Percentiles rank a stretch among this genome's conserved stretches.
These are phyloP conservation scores for Alligator sinensis DNA, from an alignment of 2,113 vertebrate species.

Conservation along the genomic window DNA sequence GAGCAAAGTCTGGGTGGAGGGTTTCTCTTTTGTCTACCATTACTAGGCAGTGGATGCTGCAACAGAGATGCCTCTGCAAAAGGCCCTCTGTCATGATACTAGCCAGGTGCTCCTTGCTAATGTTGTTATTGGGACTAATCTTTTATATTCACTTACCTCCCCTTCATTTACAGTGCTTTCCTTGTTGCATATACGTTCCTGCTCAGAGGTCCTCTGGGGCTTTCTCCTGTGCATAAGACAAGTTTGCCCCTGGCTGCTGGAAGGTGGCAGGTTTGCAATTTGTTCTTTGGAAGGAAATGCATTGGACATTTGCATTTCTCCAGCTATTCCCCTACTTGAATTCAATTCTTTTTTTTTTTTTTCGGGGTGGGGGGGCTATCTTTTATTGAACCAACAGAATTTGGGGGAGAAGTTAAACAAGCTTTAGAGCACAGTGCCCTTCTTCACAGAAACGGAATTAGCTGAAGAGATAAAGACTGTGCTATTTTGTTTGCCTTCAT, in stretches of 20 bases:
- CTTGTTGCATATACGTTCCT: neutral
- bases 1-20: neutral
- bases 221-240: neutral
- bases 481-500: neutral
- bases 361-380: no score
- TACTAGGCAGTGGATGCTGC: no score
- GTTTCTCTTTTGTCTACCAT: no score
- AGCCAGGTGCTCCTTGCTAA: neutral
- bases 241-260: neutral
- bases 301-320: neutral
- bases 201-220: neutral
- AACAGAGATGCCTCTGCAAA: neutral
- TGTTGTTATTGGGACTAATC: fast-evolving
- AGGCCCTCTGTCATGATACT: neutral
- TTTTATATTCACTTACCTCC: neutral
- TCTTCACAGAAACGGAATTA: no score
- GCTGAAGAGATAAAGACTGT: neutral
- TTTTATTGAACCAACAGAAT: no score
- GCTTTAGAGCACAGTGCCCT: no score
- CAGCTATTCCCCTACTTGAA: neutral
- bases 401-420: no score
- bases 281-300: neutral
- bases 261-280: neutral
- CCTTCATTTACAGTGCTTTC: neutral
- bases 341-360: neutral